Conservation (phyloP, 2,113 vertebrate genomes). For the Xiphophorus hellerii region DNA sequence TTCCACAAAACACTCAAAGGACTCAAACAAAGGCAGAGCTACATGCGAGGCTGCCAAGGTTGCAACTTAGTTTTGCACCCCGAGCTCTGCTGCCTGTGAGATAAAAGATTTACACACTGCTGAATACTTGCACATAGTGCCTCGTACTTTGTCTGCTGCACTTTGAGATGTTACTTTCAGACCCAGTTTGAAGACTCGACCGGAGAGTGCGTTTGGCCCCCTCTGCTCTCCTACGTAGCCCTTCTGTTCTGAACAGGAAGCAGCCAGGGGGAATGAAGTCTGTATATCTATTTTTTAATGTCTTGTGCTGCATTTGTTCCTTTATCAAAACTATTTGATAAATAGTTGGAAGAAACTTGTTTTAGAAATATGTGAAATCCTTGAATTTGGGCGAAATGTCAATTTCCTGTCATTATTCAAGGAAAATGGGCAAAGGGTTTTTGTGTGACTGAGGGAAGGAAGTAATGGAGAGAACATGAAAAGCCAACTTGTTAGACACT, state of each 20-base stretch:
- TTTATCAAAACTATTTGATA: too few relatives aligned
- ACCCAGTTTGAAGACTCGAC: not conserved
- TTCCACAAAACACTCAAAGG: conserved; percentile 53
- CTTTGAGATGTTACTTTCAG: not conserved
- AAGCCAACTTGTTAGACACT: too few relatives aligned
- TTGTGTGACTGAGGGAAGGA: too few relatives aligned
- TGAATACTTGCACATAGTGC: not conserved
- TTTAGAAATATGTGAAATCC: too few relatives aligned
- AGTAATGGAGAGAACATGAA: too few relatives aligned
- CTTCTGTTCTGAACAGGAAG: not conserved
- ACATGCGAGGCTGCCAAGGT: conserved; percentile 34
- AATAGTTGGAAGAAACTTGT: too few relatives aligned
- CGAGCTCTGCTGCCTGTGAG: conserved; percentile 4
- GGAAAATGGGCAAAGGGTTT: too few relatives aligned
- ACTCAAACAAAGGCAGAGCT: conserved; percentile 48
- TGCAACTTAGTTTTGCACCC: conserved; percentile 13
- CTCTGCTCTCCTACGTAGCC: not conserved
- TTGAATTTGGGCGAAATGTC: too few relatives aligned
- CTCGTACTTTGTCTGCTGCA: not conserved
- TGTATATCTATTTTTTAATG: not conserved
- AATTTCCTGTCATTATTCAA: too few relatives aligned
- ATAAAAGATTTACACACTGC: not conserved
- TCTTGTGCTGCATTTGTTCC: too few relatives aligned
- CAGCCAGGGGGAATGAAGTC: not conserved
- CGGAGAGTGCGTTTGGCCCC: not conserved